Percentiles rank a stretch among this genome's conserved stretches.
These are phyloP conservation scores for Buathra laborator DNA, from an alignment of 2,888 invertebrate genomes.

Conservation along the genomic window DNA sequence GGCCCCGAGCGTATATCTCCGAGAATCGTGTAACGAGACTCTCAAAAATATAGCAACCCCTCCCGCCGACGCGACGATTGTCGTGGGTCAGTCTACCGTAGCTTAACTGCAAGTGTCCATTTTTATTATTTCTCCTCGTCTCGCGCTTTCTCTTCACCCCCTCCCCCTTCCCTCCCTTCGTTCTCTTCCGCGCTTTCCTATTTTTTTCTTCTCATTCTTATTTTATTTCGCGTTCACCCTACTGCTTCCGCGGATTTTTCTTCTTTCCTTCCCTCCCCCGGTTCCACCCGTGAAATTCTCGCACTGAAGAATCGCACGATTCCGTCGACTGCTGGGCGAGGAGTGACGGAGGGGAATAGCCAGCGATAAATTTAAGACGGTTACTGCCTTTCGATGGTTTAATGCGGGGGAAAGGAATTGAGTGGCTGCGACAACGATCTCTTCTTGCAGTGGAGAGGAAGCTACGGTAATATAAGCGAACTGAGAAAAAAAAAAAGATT, in stretches of 20 bases:
- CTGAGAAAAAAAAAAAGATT: constrained; percentile 60
- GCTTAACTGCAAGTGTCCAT: constrained; percentile 82
- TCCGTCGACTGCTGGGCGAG: constrained; percentile 27
- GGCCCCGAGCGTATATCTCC: constrained; percentile 66
- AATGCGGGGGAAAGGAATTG: constrained; percentile 80
- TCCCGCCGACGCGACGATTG: constrained; percentile 77
- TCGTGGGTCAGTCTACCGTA: constrained; percentile 83
- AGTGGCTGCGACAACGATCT: constrained; percentile 79
- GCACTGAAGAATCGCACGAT: constrained; percentile 53
- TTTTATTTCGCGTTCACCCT: constrained; percentile 62
- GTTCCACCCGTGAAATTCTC: constrained; percentile 35
- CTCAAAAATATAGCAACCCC: constrained; percentile 79
- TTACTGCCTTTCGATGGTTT: constrained; percentile 83
- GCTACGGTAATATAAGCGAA: constrained; percentile 59
- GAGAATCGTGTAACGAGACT: constrained; percentile 82
- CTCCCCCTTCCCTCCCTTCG: constrained; percentile 30
- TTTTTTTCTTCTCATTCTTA: constrained; percentile 50
- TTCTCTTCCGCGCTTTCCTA: constrained; percentile 44
- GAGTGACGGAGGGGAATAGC: constrained; percentile 73
- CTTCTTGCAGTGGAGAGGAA: constrained; percentile 63
- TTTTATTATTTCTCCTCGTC: constrained; percentile 80
- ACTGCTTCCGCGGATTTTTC: constrained; percentile 19
- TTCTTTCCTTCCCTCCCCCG: constrained; percentile 25
- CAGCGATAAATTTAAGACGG: constrained; percentile 83
- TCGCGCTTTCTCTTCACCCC: constrained; percentile 65